phyloP scores from a whole-genome alignment of 2,797 vertebrate species.

The Pagetopsis macropterus region DNA sequence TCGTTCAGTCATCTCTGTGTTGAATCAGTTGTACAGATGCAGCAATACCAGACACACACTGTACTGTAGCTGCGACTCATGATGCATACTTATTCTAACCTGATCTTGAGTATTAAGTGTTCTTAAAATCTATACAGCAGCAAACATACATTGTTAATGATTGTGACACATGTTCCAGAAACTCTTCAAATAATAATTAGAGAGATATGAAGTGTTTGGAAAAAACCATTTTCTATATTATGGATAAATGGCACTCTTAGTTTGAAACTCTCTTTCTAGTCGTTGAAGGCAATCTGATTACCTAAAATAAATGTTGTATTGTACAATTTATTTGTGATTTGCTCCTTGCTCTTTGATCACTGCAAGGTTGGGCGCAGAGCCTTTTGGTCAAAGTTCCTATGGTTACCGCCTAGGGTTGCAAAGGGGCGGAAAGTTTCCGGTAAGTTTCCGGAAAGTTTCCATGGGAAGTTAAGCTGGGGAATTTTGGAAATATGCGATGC shows the following conservation, averaged over 20 bases:
- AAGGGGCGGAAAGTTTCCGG: too few relatives aligned
- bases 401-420: too few relatives aligned
- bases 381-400: too few relatives aligned
- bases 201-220: too few relatives aligned
- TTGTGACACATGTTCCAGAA: neutral
- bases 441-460: too few relatives aligned
- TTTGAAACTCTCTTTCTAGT: neutral
- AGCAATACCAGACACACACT: neutral
- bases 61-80: neutral
- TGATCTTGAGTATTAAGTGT: neutral
- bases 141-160: neutral
- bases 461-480: too few relatives aligned
- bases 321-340: neutral
- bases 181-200: neutral
- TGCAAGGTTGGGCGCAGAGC: too few relatives aligned
- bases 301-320: neutral
- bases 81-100: neutral
- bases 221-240: neutral
- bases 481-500: too few relatives aligned
- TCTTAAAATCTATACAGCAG: neutral
- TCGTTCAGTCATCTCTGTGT: conserved; percentile 3
- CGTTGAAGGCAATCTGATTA: too few relatives aligned
- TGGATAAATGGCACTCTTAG: neutral
- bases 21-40: neutral
- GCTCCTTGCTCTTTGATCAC: too few relatives aligned